These are phyloP conservation scores for Drosophila peninsularis DNA, from an alignment of 2,888 invertebrate genomes.

Conservation along the genomic window DNA sequence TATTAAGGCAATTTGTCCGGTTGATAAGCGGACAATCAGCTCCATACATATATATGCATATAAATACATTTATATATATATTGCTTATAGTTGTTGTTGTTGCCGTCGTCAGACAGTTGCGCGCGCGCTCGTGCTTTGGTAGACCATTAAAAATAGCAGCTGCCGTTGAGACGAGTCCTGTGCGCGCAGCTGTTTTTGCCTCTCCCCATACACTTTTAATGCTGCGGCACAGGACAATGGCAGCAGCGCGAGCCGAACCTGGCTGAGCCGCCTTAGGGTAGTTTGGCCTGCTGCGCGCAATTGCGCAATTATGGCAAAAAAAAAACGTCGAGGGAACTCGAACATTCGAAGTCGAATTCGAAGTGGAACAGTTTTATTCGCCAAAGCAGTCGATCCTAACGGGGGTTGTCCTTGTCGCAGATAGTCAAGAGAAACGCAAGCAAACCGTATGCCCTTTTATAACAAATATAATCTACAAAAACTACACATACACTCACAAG, in stretches of 20 bases:
- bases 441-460: conserved; percentile 34
- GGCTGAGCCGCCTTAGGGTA: conserved; percentile 29
- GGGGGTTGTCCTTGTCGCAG: conserved; percentile 48
- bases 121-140: conserved; percentile 40
- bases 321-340: background rate
- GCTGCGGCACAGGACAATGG: conserved; percentile 72
- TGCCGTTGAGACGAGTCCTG: conserved; percentile 59
- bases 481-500: conserved; percentile 9
- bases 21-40: conserved; percentile 47
- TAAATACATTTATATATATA: too few species aligned
- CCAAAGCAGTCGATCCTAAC: conserved; percentile 46
- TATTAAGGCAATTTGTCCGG: conserved; percentile 63
- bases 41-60: conserved; percentile 7
- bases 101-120: conserved; percentile 16
- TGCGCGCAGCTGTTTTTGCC: conserved; percentile 70
- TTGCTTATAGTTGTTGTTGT: conserved; percentile 4
- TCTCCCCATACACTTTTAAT: background rate
- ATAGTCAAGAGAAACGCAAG: conserved; percentile 39
- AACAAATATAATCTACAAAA: conserved; percentile 9
- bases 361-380: conserved; percentile 55
- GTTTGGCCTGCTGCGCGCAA: conserved; percentile 54
- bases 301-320: conserved; percentile 69
- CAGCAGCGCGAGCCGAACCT: conserved; percentile 14
- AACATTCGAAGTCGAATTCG: conserved; percentile 32
- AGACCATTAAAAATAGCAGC: conserved; percentile 65